Evolutionary conservation across 2,113 vertebrate species (phyloP), one percentile per base, ranked within the genome.

Genomic region (Odocoileus virginianus): DNA sequence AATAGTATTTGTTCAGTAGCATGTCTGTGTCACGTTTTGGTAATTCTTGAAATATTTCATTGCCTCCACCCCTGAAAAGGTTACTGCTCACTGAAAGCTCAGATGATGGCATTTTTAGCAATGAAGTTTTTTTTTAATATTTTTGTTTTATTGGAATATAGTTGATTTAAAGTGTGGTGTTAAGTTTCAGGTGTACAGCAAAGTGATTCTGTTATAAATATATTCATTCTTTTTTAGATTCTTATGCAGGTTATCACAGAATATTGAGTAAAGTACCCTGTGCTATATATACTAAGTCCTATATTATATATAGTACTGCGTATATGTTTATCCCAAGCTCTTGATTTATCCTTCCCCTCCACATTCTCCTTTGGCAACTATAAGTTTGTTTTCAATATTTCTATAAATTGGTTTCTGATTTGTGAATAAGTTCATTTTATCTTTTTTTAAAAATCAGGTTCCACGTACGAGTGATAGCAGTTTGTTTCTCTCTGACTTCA

Each of bases 381-480:
- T 50, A 81, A 33, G 30, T 52, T 81, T 50, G 78, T 52, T 81
- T 52, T 81, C 30, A 33, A 1, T 52, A 52, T 81, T 50, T 50
- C 30, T 81, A 6, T 52, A 81, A 81, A 30, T 81, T 33, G 30
- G 28, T 52, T 81, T 81, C 45, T 81, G 47, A 33, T 83, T 54
- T 54, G 50, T 83, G 36, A 36, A 54, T 25, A 23, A 82, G 47
- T 82, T 81, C 76, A 52, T n/a, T 52, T 54, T 83, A 14, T 54
- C 11, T 83, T 25, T 54, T 54, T 82, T 36, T 2, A 36, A 2
- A 7, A 81, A 83, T 36, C 52, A 83, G 19, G 2, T 54, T 83
- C 33, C 50, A 83, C 79, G 8, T n/a, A 54, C 0, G 6, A 7
- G 6, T 54, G 33, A 25, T 83, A 54, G 6, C 0, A 0, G 2